These are phyloP conservation scores for Ammodytes marinus DNA, from an alignment of 2,113 vertebrate species.

Conservation along the genomic window DNA sequence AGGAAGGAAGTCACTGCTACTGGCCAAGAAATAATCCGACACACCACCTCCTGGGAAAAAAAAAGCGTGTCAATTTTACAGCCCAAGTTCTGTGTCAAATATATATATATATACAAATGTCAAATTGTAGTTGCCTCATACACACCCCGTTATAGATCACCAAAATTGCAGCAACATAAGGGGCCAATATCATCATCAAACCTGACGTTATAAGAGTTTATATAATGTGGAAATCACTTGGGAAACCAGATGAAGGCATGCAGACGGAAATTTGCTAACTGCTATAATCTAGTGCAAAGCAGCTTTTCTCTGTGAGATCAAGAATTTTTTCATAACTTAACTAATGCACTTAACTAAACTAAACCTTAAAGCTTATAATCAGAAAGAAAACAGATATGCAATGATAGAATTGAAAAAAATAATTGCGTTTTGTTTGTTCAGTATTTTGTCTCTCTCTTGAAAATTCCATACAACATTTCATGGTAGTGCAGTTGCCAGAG, in stretches of 20 bases:
- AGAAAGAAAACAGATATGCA: neutral
- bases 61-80: neutral
- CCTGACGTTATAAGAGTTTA: neutral
- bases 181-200: neutral
- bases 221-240: neutral
- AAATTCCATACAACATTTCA: neutral
- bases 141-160: too few species aligned
- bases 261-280: too few species aligned
- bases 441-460: neutral
- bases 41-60: too few species aligned
- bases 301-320: too few species aligned
- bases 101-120: too few species aligned
- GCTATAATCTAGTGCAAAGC: too few species aligned
- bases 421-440: neutral
- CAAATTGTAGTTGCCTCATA: too few species aligned
- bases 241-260: neutral
- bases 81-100: too few species aligned
- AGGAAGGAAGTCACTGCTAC: neutral
- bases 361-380: too few species aligned
- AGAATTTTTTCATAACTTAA: too few species aligned
- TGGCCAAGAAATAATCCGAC: rapidly evolving
- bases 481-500: neutral
- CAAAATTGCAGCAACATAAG: too few species aligned
- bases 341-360: too few species aligned
- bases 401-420: neutral